A percentile compares a stretch with the other conserved stretches of the same genome.
Conservation (phyloP, 2,113 vertebrate genomes). For the Callaeas wilsoni region DNA sequence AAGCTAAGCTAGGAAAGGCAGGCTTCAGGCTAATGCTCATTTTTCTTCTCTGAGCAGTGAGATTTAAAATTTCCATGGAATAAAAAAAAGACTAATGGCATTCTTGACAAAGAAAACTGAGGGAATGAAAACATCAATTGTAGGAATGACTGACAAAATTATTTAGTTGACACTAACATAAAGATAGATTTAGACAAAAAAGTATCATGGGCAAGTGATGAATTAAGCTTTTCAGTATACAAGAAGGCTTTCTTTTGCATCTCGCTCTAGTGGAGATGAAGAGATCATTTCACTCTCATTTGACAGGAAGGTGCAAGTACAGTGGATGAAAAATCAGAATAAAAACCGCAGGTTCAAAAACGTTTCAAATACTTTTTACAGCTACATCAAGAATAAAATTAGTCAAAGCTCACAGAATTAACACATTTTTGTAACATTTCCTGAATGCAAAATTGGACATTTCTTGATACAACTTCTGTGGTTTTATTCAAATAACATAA, state of each 20-base stretch:
- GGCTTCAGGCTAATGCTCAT: background rate
- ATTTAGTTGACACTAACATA: background rate
- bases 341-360: background rate
- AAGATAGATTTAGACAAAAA: conserved; percentile 1
- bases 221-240: background rate
- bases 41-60: background rate
- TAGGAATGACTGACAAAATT: background rate
- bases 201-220: background rate
- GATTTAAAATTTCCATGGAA: background rate
- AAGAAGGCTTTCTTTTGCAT: background rate
- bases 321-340: background rate
- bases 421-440: background rate
- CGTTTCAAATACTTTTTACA: background rate
- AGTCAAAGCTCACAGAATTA: background rate
- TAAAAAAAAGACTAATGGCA: background rate
- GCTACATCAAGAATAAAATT: background rate
- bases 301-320: background rate
- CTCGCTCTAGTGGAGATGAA: background rate
- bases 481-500: background rate
- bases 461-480: background rate
- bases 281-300: background rate
- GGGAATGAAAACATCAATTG: background rate
- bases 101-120: background rate
- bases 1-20: background rate
- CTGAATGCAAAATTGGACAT: background rate